phyloP scores from a whole-genome alignment of 2,113 vertebrate species.

The Urocynchramus pylzowi region DNA sequence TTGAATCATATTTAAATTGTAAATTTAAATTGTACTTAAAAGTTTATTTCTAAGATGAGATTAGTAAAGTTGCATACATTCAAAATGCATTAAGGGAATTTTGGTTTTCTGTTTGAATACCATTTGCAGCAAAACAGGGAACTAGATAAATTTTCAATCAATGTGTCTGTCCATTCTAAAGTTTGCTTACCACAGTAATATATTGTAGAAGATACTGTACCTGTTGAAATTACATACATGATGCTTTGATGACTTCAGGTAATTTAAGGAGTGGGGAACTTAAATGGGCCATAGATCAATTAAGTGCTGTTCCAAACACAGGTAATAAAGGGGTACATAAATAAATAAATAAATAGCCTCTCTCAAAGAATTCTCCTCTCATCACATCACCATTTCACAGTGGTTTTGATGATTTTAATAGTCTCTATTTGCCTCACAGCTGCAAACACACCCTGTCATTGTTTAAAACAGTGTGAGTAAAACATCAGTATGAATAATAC shows the following conservation, averaged over 20 bases:
- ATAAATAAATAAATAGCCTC: neutral
- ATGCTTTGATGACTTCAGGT: neutral
- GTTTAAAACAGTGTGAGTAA: neutral
- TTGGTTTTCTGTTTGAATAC: neutral
- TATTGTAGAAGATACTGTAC: neutral
- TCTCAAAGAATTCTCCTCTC: neutral
- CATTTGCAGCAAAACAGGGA: neutral
- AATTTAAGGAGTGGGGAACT: neutral
- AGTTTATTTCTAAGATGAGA: neutral
- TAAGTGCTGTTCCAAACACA: neutral
- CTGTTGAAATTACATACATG: neutral
- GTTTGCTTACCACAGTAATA: neutral
- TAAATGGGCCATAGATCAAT: neutral
- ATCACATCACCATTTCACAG: neutral
- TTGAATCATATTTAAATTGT: no score
- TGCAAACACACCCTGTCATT: neutral
- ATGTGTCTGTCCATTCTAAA: neutral
- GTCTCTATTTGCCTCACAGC: neutral
- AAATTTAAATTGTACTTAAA: neutral
- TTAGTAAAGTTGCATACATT: neutral
- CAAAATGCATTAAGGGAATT: neutral
- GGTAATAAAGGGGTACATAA: neutral
- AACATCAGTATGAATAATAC: neutral
- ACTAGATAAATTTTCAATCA: neutral
- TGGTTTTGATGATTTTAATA: neutral